Base-by-base conservation (phyloP, 2,888 invertebrate genomes). In the Ommatoiulus sabulosus region DNA sequence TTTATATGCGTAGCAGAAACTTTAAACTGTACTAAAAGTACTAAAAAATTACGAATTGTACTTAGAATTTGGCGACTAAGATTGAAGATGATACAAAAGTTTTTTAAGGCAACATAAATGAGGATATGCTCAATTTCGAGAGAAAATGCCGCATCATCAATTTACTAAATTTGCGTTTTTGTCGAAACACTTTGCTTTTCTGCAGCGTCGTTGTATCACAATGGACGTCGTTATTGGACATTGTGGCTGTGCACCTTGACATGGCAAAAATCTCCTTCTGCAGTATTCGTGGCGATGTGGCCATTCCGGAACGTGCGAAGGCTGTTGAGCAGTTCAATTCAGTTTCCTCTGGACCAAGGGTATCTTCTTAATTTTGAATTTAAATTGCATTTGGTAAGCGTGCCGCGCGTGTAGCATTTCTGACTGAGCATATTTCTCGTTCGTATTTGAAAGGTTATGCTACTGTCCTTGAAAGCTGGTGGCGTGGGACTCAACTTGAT, bases 401-500 rank as follows among this genome's bases (percentile, higher is more conserved):
- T 43, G 5, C 12, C 43, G 5, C 15, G 20, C n/a, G 44, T 17
- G 5, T 86, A 10, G n/a, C 35, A 46, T 48, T 24, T 5, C 20
- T 87, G 48, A 20, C 20, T 52, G 2, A n/a, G n/a, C n/a, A 63
- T 5, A 63, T 63, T 63, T 63, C 5, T 5, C 1, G 1, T 87
- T 87, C 44, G 4, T 15, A 12, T 44, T 57, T 87, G 24, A 8
- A 12, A 92, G 91, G 92, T 94, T 43, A 92, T 99, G 93, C 93
- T 99, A 84, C 93, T 99, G 0, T 98, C 98, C 0, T 93, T 99
- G 46, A 96, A 96, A 89, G 98, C 99, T 84, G 99, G 98, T 86
- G 99, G 98, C 44, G 98, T 98, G 20, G 99, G 99, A 0, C 94
- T 99, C 17, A 99, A 99, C 94, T 94, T 99, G 88, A 94, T 96